Percentiles rank a stretch among this genome's conserved stretches.
Evolutionary conservation across 2,888 invertebrate genomes (phyloP).

Genomic region (Andrena flavipes): DNA sequence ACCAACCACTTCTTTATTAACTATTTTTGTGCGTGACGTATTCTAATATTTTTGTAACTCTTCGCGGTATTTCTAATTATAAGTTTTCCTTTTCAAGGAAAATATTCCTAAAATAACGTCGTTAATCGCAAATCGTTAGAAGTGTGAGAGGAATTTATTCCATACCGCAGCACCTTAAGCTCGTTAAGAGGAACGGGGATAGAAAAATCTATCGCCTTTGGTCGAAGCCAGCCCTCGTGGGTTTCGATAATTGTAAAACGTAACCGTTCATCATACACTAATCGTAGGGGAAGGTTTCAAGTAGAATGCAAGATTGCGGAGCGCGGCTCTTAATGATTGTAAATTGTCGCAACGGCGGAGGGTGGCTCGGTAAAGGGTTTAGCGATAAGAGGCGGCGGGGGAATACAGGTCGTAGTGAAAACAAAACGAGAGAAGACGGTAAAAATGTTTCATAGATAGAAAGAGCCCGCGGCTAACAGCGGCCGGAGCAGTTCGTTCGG

Average conservation of each 20-base stretch:
- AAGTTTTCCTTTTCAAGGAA: no score
- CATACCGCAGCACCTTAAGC: background rate
- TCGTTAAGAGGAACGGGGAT: background rate
- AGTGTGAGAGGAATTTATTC: no score
- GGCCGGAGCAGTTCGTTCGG: slow-evolving; percentile 41
- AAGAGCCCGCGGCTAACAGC: slow-evolving; percentile 51
- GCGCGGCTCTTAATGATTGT: slow-evolving; percentile 34
- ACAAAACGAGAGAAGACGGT: slow-evolving; percentile 57
- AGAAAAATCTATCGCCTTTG: no score
- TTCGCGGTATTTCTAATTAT: no score
- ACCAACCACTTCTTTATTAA: no score
- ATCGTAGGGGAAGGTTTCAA: slow-evolving; percentile 10
- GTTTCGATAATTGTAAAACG: slow-evolving; percentile 3
- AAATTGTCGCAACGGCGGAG: slow-evolving; percentile 37
- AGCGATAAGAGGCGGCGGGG: slow-evolving; percentile 44
- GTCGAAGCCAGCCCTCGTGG: background rate
- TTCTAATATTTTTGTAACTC: no score
- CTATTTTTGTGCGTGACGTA: no score
- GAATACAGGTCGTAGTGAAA: slow-evolving; percentile 25
- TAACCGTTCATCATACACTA: slow-evolving; percentile 6
- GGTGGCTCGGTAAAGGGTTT: slow-evolving; percentile 44
- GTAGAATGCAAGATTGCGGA: background rate
- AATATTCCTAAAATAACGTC: no score
- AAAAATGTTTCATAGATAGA: slow-evolving; percentile 68
- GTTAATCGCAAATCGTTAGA: no score